phyloP scores from a whole-genome alignment of 1,140 invertebrate species.

The Berghia stephanieae region DNA sequence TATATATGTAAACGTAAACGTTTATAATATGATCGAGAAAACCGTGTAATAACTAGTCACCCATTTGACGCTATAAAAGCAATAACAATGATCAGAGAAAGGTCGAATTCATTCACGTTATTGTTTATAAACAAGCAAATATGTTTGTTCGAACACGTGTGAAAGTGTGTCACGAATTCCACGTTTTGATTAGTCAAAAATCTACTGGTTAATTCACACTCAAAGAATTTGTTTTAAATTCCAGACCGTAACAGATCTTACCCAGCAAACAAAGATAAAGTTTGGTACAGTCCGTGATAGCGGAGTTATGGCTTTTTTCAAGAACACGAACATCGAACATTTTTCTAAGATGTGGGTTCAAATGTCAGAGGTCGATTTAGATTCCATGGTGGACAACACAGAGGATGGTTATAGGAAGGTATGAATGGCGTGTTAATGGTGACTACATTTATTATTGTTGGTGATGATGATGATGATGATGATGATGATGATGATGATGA shows the following conservation, averaged over 20 bases:
- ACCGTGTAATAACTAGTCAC: no score
- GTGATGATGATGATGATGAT: conserved; percentile 27
- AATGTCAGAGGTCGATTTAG: conserved; percentile 60
- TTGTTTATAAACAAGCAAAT: no score
- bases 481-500: conserved; percentile 34
- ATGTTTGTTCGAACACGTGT: no score
- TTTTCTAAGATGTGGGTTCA: conserved; percentile 94
- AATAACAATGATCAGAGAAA: no score
- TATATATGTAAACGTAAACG: no score
- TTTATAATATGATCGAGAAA: no score
- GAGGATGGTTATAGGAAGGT: conserved; percentile 57
- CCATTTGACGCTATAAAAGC: no score
- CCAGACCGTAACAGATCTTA: conserved; percentile 62
- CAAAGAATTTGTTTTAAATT: no score
- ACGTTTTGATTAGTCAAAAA: no score
- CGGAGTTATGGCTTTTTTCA: conserved; percentile 62
- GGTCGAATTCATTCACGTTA: no score
- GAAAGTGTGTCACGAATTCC: no score
- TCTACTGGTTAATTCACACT: no score
- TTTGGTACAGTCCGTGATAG: conserved; percentile 63
- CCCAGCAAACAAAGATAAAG: conserved; percentile 63
- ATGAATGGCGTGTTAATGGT: background rate
- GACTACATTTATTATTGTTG: background rate
- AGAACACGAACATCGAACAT: conserved; percentile 93
- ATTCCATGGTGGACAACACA: conserved; percentile 55